Evolutionary conservation across 2,888 invertebrate species (phyloP).

Genomic region (Ernsta delagoae): DNA sequence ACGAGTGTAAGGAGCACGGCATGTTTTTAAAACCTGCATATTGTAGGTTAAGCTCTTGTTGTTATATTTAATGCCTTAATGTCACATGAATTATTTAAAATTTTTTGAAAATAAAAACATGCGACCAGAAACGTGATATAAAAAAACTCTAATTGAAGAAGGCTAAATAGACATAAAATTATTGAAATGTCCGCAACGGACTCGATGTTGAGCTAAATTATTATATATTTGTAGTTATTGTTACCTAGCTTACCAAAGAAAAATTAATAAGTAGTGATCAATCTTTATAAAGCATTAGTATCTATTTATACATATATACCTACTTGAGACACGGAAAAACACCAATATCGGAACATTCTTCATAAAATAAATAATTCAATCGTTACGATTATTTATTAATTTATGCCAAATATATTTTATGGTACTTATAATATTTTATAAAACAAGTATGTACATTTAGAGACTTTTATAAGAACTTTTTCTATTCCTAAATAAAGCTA

Average conservation of each 20-base stretch:
- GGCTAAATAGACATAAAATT: slow-evolving; percentile 38
- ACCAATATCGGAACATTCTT: slow-evolving; percentile 14
- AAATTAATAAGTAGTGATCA: slow-evolving; percentile 13
- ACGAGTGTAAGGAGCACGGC: slow-evolving; percentile 67
- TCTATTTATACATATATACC: no score
- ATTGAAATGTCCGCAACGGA: slow-evolving; percentile 33
- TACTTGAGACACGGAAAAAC: slow-evolving; percentile 1
- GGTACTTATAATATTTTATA: slow-evolving; percentile 32
- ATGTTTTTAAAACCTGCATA: slow-evolving; percentile 75
- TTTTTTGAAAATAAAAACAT: slow-evolving; percentile 27
- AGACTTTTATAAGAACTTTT: slow-evolving; percentile 37
- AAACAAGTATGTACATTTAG: slow-evolving; percentile 35
- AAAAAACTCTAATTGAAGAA: slow-evolving; percentile 36
- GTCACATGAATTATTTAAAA: slow-evolving; percentile 29
- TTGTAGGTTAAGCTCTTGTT: slow-evolving; percentile 64
- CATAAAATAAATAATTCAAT: slow-evolving; percentile 23
- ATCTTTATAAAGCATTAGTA: slow-evolving; percentile 27
- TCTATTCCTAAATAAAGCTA: slow-evolving; percentile 28
- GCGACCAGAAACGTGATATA: slow-evolving; percentile 39
- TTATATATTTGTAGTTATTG: slow-evolving; percentile 36
- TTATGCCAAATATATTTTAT: slow-evolving; percentile 38
- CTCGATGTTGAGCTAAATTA: slow-evolving; percentile 32
- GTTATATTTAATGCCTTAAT: slow-evolving; percentile 40
- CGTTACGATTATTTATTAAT: slow-evolving; percentile 36
- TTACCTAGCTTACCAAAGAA: slow-evolving; percentile 28